phyloP scores from a whole-genome alignment of 2,888 invertebrate species.

The Campaea margaritaria region DNA sequence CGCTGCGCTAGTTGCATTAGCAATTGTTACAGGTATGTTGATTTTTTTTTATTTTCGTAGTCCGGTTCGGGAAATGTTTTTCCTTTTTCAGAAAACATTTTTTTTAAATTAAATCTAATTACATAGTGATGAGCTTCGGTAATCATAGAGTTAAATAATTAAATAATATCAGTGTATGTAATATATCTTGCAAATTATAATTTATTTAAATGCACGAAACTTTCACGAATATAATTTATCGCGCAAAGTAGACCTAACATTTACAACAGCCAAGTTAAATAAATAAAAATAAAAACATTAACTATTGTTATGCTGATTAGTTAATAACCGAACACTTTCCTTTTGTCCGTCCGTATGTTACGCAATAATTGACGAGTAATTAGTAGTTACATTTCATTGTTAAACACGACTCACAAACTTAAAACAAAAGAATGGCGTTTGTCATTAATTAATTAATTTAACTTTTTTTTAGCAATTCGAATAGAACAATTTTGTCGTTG shows the following conservation, averaged over 20 bases:
- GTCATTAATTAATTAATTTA: neutral
- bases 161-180: too few species aligned
- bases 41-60: neutral
- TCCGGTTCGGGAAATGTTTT: slow-evolving; percentile 8
- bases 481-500: slow-evolving; percentile 13
- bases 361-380: slow-evolving; percentile 36
- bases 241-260: slow-evolving; percentile 6
- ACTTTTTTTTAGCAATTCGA: slow-evolving; percentile 2
- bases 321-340: slow-evolving; percentile 38
- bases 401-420: slow-evolving; percentile 2
- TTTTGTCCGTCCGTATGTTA: slow-evolving; percentile 35
- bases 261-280: slow-evolving; percentile 27
- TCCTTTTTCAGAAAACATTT: slow-evolving; percentile 14
- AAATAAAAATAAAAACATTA: slow-evolving; percentile 34
- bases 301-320: slow-evolving; percentile 38
- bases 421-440: neutral
- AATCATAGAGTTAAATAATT: too few species aligned
- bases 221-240: slow-evolving; percentile 19
- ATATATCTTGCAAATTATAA: neutral
- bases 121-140: too few species aligned
- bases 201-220: slow-evolving; percentile 2
- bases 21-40: slow-evolving; percentile 74
- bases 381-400: slow-evolving; percentile 18
- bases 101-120: neutral
- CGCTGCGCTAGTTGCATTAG: slow-evolving; percentile 70